phyloP scores from a whole-genome alignment of 1,140 invertebrate species.

The Drosophila nebulosa region DNA sequence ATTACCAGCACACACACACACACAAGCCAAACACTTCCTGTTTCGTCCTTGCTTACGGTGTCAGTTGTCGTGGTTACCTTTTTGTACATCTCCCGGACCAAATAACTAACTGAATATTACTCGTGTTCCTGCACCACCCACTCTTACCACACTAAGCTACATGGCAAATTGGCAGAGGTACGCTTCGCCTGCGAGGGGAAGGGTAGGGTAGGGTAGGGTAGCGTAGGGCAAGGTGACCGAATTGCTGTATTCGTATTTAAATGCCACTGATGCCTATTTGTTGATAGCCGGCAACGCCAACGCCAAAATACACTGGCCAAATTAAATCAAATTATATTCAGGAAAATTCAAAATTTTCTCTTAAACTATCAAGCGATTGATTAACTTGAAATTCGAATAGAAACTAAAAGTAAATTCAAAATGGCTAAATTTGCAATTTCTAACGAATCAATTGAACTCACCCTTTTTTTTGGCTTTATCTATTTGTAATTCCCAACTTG shows the following conservation, averaged over 20 bases:
- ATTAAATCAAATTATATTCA: not conserved
- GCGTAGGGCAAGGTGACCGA: conserved; percentile 19
- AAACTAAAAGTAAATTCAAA: no score
- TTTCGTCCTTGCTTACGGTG: conserved; percentile 14
- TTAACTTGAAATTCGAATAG: no score
- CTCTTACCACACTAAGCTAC: conserved; percentile 23
- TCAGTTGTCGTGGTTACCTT: conserved; percentile 12
- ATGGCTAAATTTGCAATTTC: no score
- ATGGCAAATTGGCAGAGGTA: conserved; percentile 38
- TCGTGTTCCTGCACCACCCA: not conserved
- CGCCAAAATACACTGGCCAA: conserved; percentile 25
- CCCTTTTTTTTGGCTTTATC: no score
- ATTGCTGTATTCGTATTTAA: conserved; percentile 60
- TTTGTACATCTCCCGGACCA: conserved; percentile 25
- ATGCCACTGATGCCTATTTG: conserved; percentile 53
- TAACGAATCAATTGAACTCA: no score
- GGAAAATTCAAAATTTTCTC: no score
- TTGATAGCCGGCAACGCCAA: conserved; percentile 41
- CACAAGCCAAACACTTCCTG: conserved; percentile 36
- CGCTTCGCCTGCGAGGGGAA: no score
- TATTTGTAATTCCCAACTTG: no score
- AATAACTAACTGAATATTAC: conserved; percentile 33
- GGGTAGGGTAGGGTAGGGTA: not conserved
- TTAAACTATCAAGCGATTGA: no score
- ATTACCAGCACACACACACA: conserved; percentile 47